Evolutionary conservation across 2,888 invertebrate species (phyloP).

Genomic region (Pyrrhia umbra): DNA sequence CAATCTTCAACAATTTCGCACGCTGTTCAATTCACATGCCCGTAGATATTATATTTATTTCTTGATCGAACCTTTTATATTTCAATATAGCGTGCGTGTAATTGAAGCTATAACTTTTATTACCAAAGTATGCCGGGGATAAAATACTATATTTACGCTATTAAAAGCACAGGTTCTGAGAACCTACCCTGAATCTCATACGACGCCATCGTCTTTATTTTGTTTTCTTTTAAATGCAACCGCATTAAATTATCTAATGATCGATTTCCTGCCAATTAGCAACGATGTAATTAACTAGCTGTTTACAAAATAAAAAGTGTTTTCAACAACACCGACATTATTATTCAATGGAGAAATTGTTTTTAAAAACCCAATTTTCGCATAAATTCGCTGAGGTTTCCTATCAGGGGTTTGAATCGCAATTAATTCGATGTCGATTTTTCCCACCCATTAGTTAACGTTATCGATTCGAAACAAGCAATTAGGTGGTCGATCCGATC

Average conservation of each 20-base stretch:
- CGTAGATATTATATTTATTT: slow-evolving; percentile 69
- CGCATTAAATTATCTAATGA: slow-evolving; percentile 39
- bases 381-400: slow-evolving; percentile 62
- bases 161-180: slow-evolving; percentile 45
- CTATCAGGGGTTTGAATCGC: slow-evolving; percentile 68
- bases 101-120: slow-evolving; percentile 72
- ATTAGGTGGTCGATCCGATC: slow-evolving; percentile 79
- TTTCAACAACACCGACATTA: slow-evolving; percentile 48
- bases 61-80: slow-evolving; percentile 73
- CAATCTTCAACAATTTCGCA: slow-evolving; percentile 44
- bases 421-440: slow-evolving; percentile 79
- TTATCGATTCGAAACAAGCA: slow-evolving; percentile 80
- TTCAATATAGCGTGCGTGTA: slow-evolving; percentile 74
- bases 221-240: slow-evolving; percentile 28
- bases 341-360: slow-evolving; percentile 54
- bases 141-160: slow-evolving; percentile 64
- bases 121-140: slow-evolving; percentile 68
- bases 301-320: slow-evolving; percentile 53
- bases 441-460: slow-evolving; percentile 78
- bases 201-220: slow-evolving; percentile 11
- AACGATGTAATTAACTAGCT: slow-evolving; percentile 32
- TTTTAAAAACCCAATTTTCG: slow-evolving; percentile 62
- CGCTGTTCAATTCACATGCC: slow-evolving; percentile 58
- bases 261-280: slow-evolving; percentile 51
- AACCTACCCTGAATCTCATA: slow-evolving; percentile 4